Base-by-base conservation (phyloP, 2,888 invertebrate genomes). In the Eubasilissa splendida region DNA sequence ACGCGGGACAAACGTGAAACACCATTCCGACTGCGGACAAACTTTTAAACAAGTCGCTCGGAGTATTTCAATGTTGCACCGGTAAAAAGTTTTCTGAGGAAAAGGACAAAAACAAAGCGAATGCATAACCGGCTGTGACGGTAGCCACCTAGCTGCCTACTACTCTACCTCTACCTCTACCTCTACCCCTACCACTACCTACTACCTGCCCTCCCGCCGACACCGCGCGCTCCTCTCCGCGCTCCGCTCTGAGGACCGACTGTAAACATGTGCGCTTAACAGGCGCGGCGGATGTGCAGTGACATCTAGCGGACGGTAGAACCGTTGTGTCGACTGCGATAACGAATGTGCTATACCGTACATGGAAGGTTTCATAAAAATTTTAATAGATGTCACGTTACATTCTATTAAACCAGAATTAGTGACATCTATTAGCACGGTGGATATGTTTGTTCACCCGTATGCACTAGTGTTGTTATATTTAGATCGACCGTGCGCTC, bases 101-200 rank as follows among this genome's bases (percentile, higher is more conserved):
- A 79, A 79, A 79, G 60, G 65, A 73, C 65, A 66, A 79, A 79
- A 79, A 77, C 77, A 77, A 77, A 73, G 58, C 58, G 33, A 54
- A 73, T 73, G 71, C 71, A 73, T 73, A 73, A 73, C 71, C 71
- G 71, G 71, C 71, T 73, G 71, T n/a, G 71, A 73, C 71, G 56
- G 71, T 56, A n/a, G 58, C 58, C n/a, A 58, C 58, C 11, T n/a
- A 42, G 22, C 58, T 9, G n/a, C 58, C 58, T 58, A 5, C 58
- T 9, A 58, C 11, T 10, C 9, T 9, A 3, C 58, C 58, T n/a
- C 22, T 22, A 22, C 22, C 42, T 9, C 70, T 70, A 53, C n/a
- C n/a, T n/a, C 9, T 9, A 3, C 58, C 58, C 2, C 22, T 22
- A 22, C 22, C 42, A 5, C 70, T 70, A 53, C 53, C 66, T 54